phyloP scores from a whole-genome alignment of 2,888 invertebrate species.

The Drosophila seclusa region DNA sequence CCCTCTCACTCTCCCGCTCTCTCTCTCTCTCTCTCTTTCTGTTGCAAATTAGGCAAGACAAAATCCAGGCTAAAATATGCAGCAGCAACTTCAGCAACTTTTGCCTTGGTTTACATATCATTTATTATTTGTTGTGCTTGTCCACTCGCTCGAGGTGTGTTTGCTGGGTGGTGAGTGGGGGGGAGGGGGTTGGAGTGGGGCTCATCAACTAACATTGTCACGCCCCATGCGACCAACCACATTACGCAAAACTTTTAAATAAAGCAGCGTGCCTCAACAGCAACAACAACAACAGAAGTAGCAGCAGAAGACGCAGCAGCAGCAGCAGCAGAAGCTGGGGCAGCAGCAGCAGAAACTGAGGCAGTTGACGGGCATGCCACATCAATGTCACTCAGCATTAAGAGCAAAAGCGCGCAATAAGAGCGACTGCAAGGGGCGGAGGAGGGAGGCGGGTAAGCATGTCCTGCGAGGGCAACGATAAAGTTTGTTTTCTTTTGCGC shows the following conservation, averaged over 20 bases:
- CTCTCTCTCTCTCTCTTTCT: not conserved
- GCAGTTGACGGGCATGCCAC: conserved; percentile 76
- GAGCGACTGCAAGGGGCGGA: not conserved
- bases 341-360: not conserved
- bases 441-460: conserved; percentile 34
- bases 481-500: conserved; percentile 57
- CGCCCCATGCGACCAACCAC: conserved; percentile 48
- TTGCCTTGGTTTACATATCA: conserved; percentile 76
- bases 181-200: not conserved
- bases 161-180: conserved; percentile 6
- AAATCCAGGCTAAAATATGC: conserved; percentile 46
- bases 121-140: conserved; percentile 69
- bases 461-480: conserved; percentile 71
- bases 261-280: conserved; percentile 57
- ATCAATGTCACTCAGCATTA: conserved; percentile 82
- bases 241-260: conserved; percentile 74
- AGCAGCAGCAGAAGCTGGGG: conserved; percentile 2
- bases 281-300: not conserved
- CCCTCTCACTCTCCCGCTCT: not conserved
- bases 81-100: conserved; percentile 58
- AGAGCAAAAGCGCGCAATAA: conserved; percentile 44
- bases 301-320: conserved; percentile 8
- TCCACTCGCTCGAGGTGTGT: conserved; percentile 60
- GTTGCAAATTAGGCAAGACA: not conserved
- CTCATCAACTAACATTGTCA: conserved; percentile 58